A percentile compares a stretch with the other conserved stretches of the same genome.
phyloP scores from a whole-genome alignment of 2,888 invertebrate genomes.

The Caenorhabditis sp. region DNA sequence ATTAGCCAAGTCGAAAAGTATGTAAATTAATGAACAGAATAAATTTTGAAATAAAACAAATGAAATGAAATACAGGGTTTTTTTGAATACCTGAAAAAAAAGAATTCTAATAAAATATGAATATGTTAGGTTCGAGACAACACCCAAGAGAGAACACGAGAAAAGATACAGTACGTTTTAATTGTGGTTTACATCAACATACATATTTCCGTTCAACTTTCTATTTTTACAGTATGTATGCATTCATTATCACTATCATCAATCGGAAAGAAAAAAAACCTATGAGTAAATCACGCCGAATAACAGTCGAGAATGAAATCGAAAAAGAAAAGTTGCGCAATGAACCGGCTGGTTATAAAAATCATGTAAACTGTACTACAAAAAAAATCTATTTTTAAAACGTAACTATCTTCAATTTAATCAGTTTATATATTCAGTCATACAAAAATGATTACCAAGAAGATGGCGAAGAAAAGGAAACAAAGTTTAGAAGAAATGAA shows the following conservation, averaged over 20 bases:
- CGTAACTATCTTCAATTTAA: not conserved
- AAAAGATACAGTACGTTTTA: constrained; percentile 1
- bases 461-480: not conserved
- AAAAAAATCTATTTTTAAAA: not conserved
- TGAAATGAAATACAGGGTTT: too few species aligned
- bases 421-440: not conserved
- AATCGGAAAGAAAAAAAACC: not conserved
- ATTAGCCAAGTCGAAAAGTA: too few species aligned
- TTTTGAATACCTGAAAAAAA: not conserved
- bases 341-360: not conserved
- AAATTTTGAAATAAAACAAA: too few species aligned
- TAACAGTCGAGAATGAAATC: not conserved
- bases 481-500: constrained; percentile 8
- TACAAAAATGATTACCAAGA: not conserved
- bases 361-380: not conserved
- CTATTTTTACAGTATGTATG: not conserved
- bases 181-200: not conserved
- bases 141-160: constrained; percentile 12
- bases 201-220: not conserved
- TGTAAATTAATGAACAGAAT: too few species aligned
- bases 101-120: not conserved
- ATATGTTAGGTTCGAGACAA: not conserved
- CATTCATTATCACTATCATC: not conserved
- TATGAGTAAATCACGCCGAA: not conserved
- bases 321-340: constrained; percentile 1